These are phyloP conservation scores for Scytalopus superciliaris DNA, from an alignment of 2,113 vertebrate species.

Conservation along the genomic window DNA sequence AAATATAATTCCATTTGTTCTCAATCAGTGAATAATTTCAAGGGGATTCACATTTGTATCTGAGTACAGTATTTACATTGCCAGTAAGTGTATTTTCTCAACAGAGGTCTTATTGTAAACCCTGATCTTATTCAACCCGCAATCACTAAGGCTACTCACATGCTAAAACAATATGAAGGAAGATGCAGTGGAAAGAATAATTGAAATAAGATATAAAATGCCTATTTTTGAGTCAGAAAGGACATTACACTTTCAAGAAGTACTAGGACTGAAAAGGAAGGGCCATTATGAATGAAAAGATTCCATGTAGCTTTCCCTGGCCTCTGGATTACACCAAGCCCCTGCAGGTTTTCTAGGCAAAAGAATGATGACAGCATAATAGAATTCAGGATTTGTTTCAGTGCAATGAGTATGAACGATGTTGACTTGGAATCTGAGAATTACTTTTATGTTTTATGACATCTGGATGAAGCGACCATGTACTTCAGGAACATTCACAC, in stretches of 20 bases:
- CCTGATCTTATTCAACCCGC: neutral
- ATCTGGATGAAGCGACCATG: fast-evolving
- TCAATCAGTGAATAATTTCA: neutral
- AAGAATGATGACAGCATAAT: neutral
- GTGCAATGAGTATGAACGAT: neutral
- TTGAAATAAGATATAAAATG: neutral
- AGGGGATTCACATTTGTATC: neutral
- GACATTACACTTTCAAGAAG: neutral
- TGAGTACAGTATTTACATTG: neutral
- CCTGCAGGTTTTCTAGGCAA: neutral
- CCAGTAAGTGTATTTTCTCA: neutral
- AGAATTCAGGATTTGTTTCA: neutral
- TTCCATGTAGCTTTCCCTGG: neutral
- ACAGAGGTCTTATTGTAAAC: neutral
- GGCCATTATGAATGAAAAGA: neutral
- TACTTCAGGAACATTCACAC: neutral
- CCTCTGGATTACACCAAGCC: neutral
- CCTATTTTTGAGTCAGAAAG: neutral
- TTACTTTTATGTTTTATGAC: neutral
- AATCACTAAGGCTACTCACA: neutral
- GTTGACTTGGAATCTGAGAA: neutral
- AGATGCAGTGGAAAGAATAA: neutral
- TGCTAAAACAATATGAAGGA: neutral
- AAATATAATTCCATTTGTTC: neutral
- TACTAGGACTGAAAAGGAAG: neutral